Evolutionary conservation across 1,140 invertebrate genomes (phyloP).

Genomic region (Drosophila sturtevanti): DNA sequence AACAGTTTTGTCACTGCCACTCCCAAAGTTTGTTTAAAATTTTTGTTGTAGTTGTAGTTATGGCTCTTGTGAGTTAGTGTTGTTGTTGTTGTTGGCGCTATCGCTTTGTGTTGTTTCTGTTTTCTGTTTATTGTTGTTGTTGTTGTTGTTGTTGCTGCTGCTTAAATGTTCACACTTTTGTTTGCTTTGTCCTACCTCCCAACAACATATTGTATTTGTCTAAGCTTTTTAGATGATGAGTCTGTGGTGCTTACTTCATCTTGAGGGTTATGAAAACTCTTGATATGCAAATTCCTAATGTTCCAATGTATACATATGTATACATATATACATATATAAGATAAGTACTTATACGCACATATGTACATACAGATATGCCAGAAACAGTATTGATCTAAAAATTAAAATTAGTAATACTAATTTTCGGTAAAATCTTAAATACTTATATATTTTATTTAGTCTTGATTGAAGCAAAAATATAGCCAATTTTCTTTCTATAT

Average conservation of each 20-base stretch:
- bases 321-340: neutral
- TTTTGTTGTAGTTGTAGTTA: neutral
- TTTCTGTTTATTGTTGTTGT: slow-evolving; percentile 15
- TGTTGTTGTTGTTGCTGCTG: neutral
- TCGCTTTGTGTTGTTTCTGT: neutral
- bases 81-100: slow-evolving; percentile 13
- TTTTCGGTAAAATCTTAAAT: too few species aligned
- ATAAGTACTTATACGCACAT: too few species aligned
- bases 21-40: neutral
- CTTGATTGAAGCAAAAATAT: too few species aligned
- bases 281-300: neutral
- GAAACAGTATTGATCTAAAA: too few species aligned
- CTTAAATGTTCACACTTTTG: slow-evolving; percentile 14
- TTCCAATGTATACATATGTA: neutral
- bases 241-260: neutral
- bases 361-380: too few species aligned
- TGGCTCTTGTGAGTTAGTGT: neutral
- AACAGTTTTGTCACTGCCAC: slow-evolving; percentile 51
- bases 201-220: neutral
- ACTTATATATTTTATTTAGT: too few species aligned
- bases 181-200: slow-evolving; percentile 5
- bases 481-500: too few species aligned
- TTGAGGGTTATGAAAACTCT: neutral
- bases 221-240: slow-evolving; percentile 10
- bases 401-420: too few species aligned